Base-by-base conservation (phyloP, 2,113 vertebrate genomes). In the Oreochromis spilurus region DNA sequence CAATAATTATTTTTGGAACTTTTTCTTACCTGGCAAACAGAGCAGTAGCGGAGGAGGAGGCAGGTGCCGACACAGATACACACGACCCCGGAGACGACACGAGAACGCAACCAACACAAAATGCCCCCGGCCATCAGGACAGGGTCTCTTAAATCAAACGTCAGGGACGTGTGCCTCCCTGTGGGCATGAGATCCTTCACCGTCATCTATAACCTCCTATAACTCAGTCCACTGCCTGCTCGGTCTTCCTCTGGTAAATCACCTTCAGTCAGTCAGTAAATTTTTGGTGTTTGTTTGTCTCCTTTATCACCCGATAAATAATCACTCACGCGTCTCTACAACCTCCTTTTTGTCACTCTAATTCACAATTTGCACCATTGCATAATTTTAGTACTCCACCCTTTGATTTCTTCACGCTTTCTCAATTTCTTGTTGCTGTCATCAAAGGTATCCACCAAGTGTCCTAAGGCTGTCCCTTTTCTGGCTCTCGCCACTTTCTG, bases 1-100 rank as follows among this genome's bases (percentile, higher is more conserved):
- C 19, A 21, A 31, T 19, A 40, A 48, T 29, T 67, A 50, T 21
- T 24, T 55, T 58, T 2, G 3, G 17, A 70, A 54, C 7, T 9
- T 12, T 14, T 31, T 81, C 91, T 93, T 89, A 94, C 93, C 95
- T 93, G 91, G 54, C 86, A 89, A 58, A 89, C 50, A 1, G 83
- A 89, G 87, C 89, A 88, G 38, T 84, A 88, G 86, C 87, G 88
- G 40, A 90, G 70, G 81, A 91, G 84, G 83, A 92, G 85, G 77
- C 54, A 90, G 72, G 87, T 34, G 52, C 83, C 50, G n/a, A 89
- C 83, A 67, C 82, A 88, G 38, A 43, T 75, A 52, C 91, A 91
- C 67, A 90, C 43, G 1, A 62, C 92, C 16, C 83, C 50, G 7
- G 67, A 90, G 65, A 88, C 21, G 12, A 91, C 36, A 19, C 45